Evolutionary conservation across 1,140 invertebrate species (phyloP), one percentile per base, ranked within the genome.

Genomic region (Phthorimaea operculella): DNA sequence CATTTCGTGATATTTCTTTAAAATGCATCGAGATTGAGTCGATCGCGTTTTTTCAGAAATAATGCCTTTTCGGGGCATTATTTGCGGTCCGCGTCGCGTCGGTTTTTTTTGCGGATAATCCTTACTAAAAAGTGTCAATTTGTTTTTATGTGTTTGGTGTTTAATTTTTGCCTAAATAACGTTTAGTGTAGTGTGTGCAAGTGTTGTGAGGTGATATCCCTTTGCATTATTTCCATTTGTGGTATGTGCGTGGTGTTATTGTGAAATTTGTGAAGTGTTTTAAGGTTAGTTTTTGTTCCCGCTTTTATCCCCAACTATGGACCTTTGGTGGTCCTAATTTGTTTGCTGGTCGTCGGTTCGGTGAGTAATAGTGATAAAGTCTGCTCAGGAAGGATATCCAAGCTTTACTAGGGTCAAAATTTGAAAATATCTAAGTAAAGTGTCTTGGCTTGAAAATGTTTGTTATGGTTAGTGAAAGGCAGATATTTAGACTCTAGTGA

Each of bases 221-320:
- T 11, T 50, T 50, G 11, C 4, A 6, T 50, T 28, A 11, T 33
- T 12, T 48, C 5, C 12, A 50, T 10, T 28, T 50, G 18, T 21
- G 21, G 21, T 28, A 60, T 54, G 21, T 28, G 21, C 61, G 64
- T 51, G 12, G 39, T 62, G 61, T 57, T 52, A 39, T 54, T 18
- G 54, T 63, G 60, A 61, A 70, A 66, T 59, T 42, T 62, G 70
- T 82, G 65, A 63, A 64, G 61, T 75, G 64, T 65, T 57, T 63
- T 75, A 71, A 84, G 80, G 80, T 84, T 84, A 84, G 77, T 82
- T 82, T 79, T 74, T 62, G 73, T 79, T 84, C 77, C 79, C 80
- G 79, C 79, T 82, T 68, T 79, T 74, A 64, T 62, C 62, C 58
- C 62, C 59, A 62, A 68, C 68, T 67, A 58, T 60, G 62, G 59